Conservation (phyloP, 1,140 invertebrate genomes). For the Lepidurus couesii region DNA sequence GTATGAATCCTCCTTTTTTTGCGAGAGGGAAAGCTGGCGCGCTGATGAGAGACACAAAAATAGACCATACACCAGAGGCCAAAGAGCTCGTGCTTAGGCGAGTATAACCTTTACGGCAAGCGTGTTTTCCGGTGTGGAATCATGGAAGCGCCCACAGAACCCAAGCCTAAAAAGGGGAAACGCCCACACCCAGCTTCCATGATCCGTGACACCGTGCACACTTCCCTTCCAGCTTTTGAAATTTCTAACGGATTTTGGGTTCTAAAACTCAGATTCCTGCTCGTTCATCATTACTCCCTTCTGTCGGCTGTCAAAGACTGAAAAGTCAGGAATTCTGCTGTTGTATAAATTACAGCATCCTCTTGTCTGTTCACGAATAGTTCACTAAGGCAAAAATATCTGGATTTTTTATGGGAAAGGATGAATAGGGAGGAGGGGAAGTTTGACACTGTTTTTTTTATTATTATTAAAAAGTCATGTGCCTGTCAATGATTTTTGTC, state of each 20-base stretch:
- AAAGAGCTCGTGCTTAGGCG: not conserved
- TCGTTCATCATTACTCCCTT: conserved; percentile 6
- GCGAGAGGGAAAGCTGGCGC: not conserved
- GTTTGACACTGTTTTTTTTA: not conserved
- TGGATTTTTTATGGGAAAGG: not conserved
- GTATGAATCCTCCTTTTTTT: not conserved
- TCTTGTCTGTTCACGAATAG: not conserved
- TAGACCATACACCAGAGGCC: not conserved
- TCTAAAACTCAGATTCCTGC: not conserved
- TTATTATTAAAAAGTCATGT: not conserved
- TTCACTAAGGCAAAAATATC: not conserved
- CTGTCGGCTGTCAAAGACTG: not conserved
- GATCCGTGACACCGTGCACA: not conserved
- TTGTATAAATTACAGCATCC: not conserved
- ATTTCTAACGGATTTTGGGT: not conserved
- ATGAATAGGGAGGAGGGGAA: not conserved
- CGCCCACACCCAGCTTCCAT: not conserved
- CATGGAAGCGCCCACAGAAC: conserved; percentile 6
- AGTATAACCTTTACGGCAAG: not conserved
- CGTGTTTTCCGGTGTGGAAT: conserved; percentile 2
- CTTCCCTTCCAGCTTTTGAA: not conserved
- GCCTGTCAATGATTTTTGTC: not conserved
- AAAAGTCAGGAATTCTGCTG: not conserved
- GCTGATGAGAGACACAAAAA: not conserved
- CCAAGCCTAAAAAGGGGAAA: not conserved